Evolutionary conservation across 2,797 vertebrate genomes (phyloP), one percentile per base, ranked within the genome.

Genomic region (Fistularia tabacaria): DNA sequence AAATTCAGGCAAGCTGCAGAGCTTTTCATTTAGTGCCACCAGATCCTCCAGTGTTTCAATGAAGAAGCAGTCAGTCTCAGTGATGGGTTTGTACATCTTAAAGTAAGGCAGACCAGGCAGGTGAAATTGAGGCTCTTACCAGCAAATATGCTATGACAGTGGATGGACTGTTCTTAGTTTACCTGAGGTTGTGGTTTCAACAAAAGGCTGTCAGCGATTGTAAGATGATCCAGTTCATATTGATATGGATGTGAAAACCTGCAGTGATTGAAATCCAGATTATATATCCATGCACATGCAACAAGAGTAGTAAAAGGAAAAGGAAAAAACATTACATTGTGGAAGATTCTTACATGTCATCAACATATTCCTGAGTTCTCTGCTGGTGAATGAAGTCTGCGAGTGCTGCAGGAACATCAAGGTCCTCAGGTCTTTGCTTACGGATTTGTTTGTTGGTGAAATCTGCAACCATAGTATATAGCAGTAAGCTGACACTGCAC

Each of bases 201-300:
- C 14, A 93, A 84, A 51, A 93, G 79, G 36, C n/a, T 75, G 7
- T 94, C 93, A 36, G 89, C 72, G 49, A 90, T 71, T 9, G 79
- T 84, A 46, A 97, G 90, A 82, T 91, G 94, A 49, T 97, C 93
- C 52, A 98, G 61, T 58, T 99, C 97, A 73, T 95, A 93, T 7
- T 94, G 93, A 69, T 99, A 99, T 3, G 97, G 97, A 54, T 99
- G 97, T 51, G 92, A 91, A 88, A 96, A 96, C 93, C 97, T 99
- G 49, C 7, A 66, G 1, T 8, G 51, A 76, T 15, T 38, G 43
- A 55, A 52, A 62, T 9, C 11, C 0, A 36, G 7, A 14, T 62
- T 1, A 58, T 3, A 51, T 53, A 25, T 5, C 2, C 25, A 25
- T 25, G 25, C 25, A 25, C 25, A 25, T 25, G 25, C 25, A 25